Conservation (phyloP, 2,797 vertebrate genomes). For the Enteromius trimaculatus region DNA sequence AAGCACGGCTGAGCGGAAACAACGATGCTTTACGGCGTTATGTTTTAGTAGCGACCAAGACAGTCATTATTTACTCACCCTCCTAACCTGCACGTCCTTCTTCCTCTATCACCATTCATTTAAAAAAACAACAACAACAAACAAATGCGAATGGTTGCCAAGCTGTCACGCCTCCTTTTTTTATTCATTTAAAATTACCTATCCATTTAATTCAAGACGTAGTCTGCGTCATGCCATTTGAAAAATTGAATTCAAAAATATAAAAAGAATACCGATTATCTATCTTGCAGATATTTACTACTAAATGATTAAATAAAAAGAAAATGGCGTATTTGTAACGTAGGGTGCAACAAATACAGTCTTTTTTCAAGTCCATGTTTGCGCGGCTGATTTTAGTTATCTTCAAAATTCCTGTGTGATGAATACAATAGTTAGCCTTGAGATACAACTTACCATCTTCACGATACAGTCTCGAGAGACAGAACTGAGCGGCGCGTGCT, state of each 20-base stretch:
- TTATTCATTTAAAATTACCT: neutral
- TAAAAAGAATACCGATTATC: neutral
- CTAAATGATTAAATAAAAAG: neutral
- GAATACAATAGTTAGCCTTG: neutral
- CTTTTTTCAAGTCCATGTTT: neutral
- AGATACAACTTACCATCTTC: constrained; percentile 49
- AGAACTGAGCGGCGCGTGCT: neutral
- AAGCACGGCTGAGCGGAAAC: neutral
- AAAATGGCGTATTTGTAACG: neutral
- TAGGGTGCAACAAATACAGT: neutral
- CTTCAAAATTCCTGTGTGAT: neutral
- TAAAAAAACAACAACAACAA: too few relatives aligned
- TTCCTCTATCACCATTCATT: neutral
- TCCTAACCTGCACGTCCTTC: neutral
- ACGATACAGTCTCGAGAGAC: neutral
- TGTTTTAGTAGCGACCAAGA: neutral
- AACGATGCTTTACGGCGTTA: neutral
- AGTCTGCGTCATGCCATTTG: neutral
- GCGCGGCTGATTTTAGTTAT: neutral
- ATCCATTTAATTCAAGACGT: neutral
- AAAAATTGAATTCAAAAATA: neutral
- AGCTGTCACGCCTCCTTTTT: constrained; percentile 1
- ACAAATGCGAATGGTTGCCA: neutral
- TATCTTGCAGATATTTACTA: neutral
- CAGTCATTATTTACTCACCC: neutral